Percentiles rank a stretch among this genome's conserved stretches.
These are phyloP conservation scores for Dioctria rufipes DNA, from an alignment of 2,888 invertebrate genomes.

Conservation along the genomic window DNA sequence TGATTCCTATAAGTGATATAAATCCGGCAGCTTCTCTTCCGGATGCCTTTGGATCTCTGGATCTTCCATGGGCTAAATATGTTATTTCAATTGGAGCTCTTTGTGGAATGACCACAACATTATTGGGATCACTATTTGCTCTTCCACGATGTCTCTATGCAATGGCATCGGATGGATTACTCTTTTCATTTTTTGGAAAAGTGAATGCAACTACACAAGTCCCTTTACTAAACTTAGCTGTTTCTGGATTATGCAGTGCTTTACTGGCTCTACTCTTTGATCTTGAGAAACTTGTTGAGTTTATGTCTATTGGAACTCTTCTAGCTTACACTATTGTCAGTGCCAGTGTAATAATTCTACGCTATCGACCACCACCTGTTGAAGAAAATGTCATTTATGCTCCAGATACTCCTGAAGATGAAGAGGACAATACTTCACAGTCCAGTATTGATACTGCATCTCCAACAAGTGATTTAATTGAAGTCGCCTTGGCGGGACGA, in stretches of 20 bases:
- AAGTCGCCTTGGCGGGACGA: constrained; percentile 80
- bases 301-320: constrained; percentile 93
- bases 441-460: constrained; percentile 77
- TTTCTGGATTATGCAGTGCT: constrained; percentile 84
- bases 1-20: constrained; percentile 84
- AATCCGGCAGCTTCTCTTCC: constrained; percentile 85
- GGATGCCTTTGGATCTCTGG: constrained; percentile 82
- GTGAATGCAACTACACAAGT: constrained; percentile 86
- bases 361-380: constrained; percentile 79
- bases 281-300: constrained; percentile 90
- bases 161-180: constrained; percentile 90
- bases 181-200: constrained; percentile 85
- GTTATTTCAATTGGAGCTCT: constrained; percentile 88
- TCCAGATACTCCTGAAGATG: constrained; percentile 73
- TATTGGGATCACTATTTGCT: constrained; percentile 89
- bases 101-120: constrained; percentile 92
- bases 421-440: constrained; percentile 76
- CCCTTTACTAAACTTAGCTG: constrained; percentile 82
- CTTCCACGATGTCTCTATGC: constrained; percentile 90
- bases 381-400: constrained; percentile 74
- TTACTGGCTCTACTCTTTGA: constrained; percentile 89
- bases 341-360: constrained; percentile 88
- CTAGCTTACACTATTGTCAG: constrained; percentile 93
- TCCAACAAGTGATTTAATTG: constrained; percentile 74
- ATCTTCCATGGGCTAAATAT: constrained; percentile 88